Percentiles rank a stretch among this genome's conserved stretches.
phyloP scores from a whole-genome alignment of 2,113 vertebrate genomes.

The Paramisgurnus dabryanus region DNA sequence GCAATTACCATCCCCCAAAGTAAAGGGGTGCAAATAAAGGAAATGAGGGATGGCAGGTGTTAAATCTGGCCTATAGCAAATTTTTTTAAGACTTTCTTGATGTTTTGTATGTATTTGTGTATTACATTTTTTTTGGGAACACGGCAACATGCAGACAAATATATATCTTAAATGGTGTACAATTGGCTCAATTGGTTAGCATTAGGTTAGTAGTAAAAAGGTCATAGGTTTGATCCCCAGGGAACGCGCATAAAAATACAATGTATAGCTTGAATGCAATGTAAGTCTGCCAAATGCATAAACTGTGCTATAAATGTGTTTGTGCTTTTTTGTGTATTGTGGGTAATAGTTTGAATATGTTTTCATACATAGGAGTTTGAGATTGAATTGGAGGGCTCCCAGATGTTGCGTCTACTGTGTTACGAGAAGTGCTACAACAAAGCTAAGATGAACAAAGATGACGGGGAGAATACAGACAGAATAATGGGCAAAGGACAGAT shows the following conservation, averaged over 20 bases:
- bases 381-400: conserved; percentile 97
- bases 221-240: too few species aligned
- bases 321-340: not conserved
- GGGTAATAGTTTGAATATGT: conserved; percentile 1
- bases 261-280: too few species aligned
- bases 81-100: not conserved
- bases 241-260: too few species aligned
- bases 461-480: conserved; percentile 85
- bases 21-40: conserved; percentile 20
- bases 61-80: not conserved
- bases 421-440: conserved; percentile 96
- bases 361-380: conserved; percentile 86
- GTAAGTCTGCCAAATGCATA: too few species aligned
- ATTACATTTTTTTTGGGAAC: too few species aligned
- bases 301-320: not conserved
- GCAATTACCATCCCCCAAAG: conserved; percentile 21
- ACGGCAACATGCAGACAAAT: too few species aligned
- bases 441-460: conserved; percentile 87
- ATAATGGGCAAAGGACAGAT: conserved; percentile 96
- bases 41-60: conserved; percentile 44
- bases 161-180: too few species aligned
- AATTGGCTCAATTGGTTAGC: too few species aligned
- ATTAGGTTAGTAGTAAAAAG: too few species aligned
- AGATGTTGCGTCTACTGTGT: conserved; percentile 92
- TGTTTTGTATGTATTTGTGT: not conserved